Base-by-base conservation (phyloP, 2,113 vertebrate species). In the Sitta europaea region DNA sequence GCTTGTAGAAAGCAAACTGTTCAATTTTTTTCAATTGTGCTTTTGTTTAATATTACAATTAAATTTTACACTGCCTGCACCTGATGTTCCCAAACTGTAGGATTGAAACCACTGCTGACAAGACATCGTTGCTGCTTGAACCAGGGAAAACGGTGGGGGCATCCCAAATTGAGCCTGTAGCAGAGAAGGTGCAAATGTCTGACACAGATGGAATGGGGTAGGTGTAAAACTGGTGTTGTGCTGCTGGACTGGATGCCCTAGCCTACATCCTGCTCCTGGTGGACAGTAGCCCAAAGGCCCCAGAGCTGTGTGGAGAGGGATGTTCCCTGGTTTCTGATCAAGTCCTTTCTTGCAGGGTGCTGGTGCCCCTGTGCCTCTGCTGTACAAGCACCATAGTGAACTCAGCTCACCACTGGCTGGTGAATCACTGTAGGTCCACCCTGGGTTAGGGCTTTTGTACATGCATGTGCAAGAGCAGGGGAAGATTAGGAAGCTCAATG, bases 391-490 rank as follows among this genome's bases (percentile, higher is more conserved):
- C 5, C 0, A 2, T 5, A 42, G 43, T 48, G 54, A 85, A 9
- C 24, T 81, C 29, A 61, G 14, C 24, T 81, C 3, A 2, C 17
- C 1, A 4, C 42, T 71, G 35, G 13, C 10, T 24, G 11, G 36
- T 22, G 18, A 47, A 19, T 72, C 76, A 43, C 35, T 45, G 15
- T 45, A 42, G 43, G 27, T 85, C 55, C 66, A 57, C 10, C 8
- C 36, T 40, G 50, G 6, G 23, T 72, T 15, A 47, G 66, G 36
- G 31, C 25, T 88, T 85, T 40, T 33, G 22, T 75, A 31, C 5
- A 1, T 9, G 10, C 20, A 12, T 3, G 6, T n/a, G 20, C 36
- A 57, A 54, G 75, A 76, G n/a, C 1, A 0, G 6, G 9, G 45
- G 20, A 63, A 75, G 27, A 65, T 65, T 12, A 50, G 40, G n/a